phyloP scores from a whole-genome alignment of 1,140 invertebrate genomes.

The Oryctes rhinoceros region DNA sequence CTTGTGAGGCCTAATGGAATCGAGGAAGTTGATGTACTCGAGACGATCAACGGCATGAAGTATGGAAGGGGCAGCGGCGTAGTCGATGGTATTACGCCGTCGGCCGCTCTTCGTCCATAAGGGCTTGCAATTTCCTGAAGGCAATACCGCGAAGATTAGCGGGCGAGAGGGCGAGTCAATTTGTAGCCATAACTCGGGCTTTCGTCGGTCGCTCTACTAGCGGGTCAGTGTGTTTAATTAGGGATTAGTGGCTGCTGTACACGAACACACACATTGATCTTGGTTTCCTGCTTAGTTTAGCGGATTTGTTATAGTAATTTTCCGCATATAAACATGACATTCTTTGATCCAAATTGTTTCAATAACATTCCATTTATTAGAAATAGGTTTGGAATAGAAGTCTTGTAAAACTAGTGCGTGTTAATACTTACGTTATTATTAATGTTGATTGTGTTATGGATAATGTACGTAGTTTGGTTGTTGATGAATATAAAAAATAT shows the following conservation, averaged over 20 bases:
- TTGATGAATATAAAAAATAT: no score
- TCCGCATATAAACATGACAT: no score
- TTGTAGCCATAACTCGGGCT: background rate
- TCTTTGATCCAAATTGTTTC: no score
- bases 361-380: no score
- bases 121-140: background rate
- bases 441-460: no score
- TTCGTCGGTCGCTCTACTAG: background rate
- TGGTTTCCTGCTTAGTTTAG: no score
- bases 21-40: background rate
- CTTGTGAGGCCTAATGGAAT: background rate
- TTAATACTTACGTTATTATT: no score
- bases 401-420: no score
- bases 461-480: no score
- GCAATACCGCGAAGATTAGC: background rate
- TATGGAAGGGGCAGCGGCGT: background rate
- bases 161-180: background rate
- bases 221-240: background rate
- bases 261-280: background rate
- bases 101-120: background rate
- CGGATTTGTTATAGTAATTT: no score
- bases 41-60: background rate
- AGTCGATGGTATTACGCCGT: background rate
- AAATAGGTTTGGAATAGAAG: no score
- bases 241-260: background rate